Conservation (phyloP, 1,140 invertebrate genomes). For the Limonius californicus region DNA sequence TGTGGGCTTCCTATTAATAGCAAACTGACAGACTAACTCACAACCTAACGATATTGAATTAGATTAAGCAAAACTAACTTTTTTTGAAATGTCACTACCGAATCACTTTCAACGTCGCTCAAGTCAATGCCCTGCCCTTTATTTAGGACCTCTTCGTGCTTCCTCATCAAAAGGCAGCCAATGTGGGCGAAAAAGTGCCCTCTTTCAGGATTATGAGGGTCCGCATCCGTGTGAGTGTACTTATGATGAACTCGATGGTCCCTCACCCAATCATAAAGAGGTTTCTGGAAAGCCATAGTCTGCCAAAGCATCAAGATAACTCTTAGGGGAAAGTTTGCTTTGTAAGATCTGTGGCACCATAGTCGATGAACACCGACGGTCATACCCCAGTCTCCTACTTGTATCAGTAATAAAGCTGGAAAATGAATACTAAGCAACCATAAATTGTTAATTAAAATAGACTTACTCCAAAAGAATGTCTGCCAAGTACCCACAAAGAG, state of each 20-base stretch:
- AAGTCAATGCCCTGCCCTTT: slow-evolving; percentile 45
- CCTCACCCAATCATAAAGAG: slow-evolving; percentile 82
- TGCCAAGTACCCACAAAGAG: too few relatives aligned
- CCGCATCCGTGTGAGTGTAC: slow-evolving; percentile 89
- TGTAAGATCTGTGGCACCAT: slow-evolving; percentile 86
- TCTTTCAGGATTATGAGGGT: slow-evolving; percentile 89
- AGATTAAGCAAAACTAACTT: too few relatives aligned
- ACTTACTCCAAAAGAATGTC: too few relatives aligned
- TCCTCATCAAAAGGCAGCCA: slow-evolving; percentile 66
- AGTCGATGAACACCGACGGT: slow-evolving; percentile 85
- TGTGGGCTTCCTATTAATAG: slow-evolving; percentile 54
- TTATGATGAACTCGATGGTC: slow-evolving; percentile 95
- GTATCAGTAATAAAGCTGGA: slow-evolving; percentile 3
- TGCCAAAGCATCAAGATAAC: slow-evolving; percentile 74
- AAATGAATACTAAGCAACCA: too few relatives aligned
- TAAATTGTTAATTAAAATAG: too few relatives aligned
- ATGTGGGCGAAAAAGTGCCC: slow-evolving; percentile 73
- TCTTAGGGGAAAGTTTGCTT: slow-evolving; percentile 74
- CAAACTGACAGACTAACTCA: slow-evolving; percentile 66
- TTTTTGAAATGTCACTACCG: neutral
- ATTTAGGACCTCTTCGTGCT: slow-evolving; percentile 74
- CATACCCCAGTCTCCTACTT: slow-evolving; percentile 48
- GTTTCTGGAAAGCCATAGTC: slow-evolving; percentile 71
- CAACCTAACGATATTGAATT: slow-evolving; percentile 59
- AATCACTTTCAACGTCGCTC: neutral